phyloP scores from a whole-genome alignment of 2,797 vertebrate species.

The Argentina silus region DNA sequence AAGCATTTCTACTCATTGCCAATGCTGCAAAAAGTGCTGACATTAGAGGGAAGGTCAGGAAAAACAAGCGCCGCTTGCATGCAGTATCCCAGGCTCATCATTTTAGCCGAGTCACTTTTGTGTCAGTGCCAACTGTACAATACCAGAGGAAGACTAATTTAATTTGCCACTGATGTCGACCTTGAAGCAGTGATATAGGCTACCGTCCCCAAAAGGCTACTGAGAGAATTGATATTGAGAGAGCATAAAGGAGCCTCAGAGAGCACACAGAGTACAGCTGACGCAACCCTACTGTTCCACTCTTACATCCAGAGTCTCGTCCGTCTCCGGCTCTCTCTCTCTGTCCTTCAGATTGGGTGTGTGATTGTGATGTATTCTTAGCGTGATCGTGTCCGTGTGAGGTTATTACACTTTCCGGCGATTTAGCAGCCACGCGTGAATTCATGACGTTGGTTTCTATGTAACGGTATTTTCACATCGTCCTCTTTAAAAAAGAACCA shows the following conservation, averaged over 20 bases:
- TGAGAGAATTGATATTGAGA: constrained; percentile 45
- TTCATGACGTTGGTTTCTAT: too few relatives aligned
- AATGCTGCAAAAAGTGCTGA: constrained; percentile 64
- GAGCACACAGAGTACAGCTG: not conserved
- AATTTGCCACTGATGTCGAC: constrained; percentile 71
- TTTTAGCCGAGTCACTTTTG: constrained; percentile 72
- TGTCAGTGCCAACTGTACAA: constrained; percentile 65
- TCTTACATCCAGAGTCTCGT: too few relatives aligned
- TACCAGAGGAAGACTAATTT: constrained; percentile 69
- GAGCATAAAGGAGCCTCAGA: constrained; percentile 14
- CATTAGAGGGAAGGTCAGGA: constrained; percentile 61
- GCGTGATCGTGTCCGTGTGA: too few relatives aligned
- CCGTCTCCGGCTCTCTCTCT: too few relatives aligned
- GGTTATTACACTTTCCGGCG: too few relatives aligned
- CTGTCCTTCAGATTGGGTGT: too few relatives aligned
- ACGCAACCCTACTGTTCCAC: not conserved
- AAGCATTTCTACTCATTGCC: constrained; percentile 46
- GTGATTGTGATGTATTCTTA: too few relatives aligned
- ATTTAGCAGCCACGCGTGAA: too few relatives aligned
- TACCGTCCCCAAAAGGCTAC: constrained; percentile 63
- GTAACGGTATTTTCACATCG: too few relatives aligned
- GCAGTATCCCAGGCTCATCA: constrained; percentile 69
- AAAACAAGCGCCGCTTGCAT: constrained; percentile 49
- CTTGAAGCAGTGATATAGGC: constrained; percentile 72
- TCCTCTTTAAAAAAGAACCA: too few relatives aligned